Conservation (phyloP, 2,113 vertebrate species). For the Dromiciops gliroides region DNA sequence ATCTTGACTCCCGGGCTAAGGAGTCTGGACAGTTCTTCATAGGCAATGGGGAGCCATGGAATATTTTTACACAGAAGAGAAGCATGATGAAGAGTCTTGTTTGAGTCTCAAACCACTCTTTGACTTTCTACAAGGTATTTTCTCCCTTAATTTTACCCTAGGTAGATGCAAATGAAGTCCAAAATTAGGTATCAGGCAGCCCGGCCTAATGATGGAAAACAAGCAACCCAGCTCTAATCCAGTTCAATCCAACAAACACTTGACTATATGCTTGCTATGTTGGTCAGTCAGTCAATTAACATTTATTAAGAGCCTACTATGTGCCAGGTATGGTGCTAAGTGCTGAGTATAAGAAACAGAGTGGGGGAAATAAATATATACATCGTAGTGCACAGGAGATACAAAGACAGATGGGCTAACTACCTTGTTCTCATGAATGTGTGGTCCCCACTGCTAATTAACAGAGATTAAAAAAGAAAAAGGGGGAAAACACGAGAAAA, state of each 20-base stretch:
- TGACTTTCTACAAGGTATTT: constrained; percentile 22
- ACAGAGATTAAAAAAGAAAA: background rate
- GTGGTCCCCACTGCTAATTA: background rate
- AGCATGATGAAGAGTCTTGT: background rate
- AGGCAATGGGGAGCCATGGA: accelerated
- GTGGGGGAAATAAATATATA: background rate
- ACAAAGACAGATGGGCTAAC: background rate
- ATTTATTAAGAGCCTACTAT: background rate
- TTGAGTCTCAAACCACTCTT: background rate
- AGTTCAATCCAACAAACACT: background rate
- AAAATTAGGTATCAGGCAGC: background rate
- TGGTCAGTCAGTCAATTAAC: background rate
- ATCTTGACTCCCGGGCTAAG: background rate
- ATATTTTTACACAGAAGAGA: background rate
- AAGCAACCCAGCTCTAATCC: background rate
- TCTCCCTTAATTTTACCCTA: background rate
- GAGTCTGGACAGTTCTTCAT: background rate
- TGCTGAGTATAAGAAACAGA: background rate
- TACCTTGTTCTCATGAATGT: background rate
- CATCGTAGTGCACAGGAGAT: background rate
- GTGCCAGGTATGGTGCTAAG: background rate
- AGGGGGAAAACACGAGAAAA: background rate
- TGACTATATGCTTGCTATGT: background rate
- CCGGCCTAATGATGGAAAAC: constrained; percentile 24
- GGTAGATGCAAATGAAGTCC: too few species aligned